Evolutionary conservation across 2,888 invertebrate genomes (phyloP).

Genomic region (Scaptomyza parva): DNA sequence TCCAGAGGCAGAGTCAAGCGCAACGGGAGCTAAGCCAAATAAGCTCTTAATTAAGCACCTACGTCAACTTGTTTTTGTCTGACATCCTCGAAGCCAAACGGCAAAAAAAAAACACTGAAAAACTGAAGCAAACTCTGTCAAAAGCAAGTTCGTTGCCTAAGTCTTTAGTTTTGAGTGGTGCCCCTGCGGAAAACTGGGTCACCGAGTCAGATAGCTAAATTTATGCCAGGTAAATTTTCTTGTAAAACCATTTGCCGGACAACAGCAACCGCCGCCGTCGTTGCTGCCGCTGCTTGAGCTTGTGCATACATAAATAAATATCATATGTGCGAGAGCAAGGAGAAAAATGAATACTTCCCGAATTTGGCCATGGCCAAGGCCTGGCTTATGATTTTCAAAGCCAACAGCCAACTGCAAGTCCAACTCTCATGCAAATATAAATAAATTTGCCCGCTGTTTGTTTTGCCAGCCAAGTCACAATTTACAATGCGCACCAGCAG

Average conservation of each 20-base stretch:
- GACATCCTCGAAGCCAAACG: conserved; percentile 44
- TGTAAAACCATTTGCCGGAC: conserved; percentile 63
- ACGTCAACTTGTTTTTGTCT: conserved; percentile 53
- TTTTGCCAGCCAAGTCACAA: conserved; percentile 71
- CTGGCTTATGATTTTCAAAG: conserved; percentile 61
- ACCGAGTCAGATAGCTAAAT: conserved; percentile 28
- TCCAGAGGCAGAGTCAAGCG: conserved; percentile 1
- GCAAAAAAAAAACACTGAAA: conserved; percentile 27
- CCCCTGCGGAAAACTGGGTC: conserved; percentile 61
- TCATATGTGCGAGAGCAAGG: conserved; percentile 38
- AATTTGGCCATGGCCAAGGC: conserved; percentile 46
- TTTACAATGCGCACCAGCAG: conserved; percentile 74
- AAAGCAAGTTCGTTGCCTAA: conserved; percentile 62
- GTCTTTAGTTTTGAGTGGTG: conserved; percentile 64
- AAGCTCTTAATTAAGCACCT: conserved; percentile 76
- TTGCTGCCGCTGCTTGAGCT: conserved; percentile 15
- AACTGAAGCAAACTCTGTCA: conserved; percentile 32
- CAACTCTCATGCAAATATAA: conserved; percentile 61
- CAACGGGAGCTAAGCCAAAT: conserved; percentile 56
- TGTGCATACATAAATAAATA: conserved; percentile 71
- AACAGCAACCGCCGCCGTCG: too few species aligned
- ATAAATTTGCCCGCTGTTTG: conserved; percentile 75
- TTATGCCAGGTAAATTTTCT: conserved; percentile 57
- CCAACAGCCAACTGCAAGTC: conserved; percentile 12
- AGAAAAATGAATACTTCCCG: conserved; percentile 28